Conservation (phyloP, 2,797 vertebrate species). For the Smutsia gigantea region DNA sequence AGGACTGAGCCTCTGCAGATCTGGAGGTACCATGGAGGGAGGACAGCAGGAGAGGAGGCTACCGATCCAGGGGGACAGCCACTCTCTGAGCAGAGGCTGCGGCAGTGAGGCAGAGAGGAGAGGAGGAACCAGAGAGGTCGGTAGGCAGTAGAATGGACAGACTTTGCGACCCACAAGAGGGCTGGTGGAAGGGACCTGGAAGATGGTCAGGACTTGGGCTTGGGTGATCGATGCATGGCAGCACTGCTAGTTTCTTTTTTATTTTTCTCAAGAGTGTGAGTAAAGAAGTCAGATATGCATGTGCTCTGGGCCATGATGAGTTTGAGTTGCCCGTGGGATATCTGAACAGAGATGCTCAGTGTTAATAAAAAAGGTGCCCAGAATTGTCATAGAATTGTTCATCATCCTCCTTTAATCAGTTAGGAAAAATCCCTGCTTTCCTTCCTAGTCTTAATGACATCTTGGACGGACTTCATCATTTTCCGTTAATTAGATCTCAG, state of each 20-base stretch:
- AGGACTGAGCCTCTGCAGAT: not conserved
- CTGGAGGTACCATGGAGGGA: not conserved
- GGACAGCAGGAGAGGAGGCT: not conserved
- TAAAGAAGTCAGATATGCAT: not conserved
- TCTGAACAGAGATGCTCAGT: not conserved
- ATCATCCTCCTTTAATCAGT: not conserved
- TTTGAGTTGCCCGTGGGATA: not conserved
- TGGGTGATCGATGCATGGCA: not conserved
- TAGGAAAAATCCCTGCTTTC: not conserved
- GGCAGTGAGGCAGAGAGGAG: not conserved
- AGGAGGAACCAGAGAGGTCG: too few species aligned
- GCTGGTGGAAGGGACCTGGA: not conserved
- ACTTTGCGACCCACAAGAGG: too few species aligned
- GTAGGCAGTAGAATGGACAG: not conserved
- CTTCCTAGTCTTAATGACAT: not conserved
- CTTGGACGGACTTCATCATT: not conserved
- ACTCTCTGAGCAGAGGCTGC: not conserved
- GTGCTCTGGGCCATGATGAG: not conserved
- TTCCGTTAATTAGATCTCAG: constrained; percentile 37
- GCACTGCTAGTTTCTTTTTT: not conserved
- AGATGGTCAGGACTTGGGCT: not conserved
- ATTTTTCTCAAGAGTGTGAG: not conserved
- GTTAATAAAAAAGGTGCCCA: not conserved
- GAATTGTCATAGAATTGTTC: not conserved
- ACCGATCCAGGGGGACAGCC: not conserved